phyloP scores from a whole-genome alignment of 23 tunicate species.

The Corella eumyota region DNA sequence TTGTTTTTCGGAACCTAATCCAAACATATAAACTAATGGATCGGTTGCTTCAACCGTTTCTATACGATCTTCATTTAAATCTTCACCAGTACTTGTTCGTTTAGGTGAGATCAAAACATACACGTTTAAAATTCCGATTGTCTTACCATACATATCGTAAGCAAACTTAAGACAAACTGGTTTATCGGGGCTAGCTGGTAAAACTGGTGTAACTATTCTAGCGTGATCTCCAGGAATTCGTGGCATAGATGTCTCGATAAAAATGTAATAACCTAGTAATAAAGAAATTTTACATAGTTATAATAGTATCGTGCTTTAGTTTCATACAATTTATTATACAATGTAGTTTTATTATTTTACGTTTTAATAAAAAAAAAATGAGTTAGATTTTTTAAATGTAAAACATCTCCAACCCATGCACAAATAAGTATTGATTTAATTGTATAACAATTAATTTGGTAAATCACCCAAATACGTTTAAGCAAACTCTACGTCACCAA shows the following conservation, averaged over 20 bases:
- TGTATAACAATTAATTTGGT: too few relatives aligned
- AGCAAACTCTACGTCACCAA: too few relatives aligned
- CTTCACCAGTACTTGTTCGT: not conserved
- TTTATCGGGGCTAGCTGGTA: slow-evolving; percentile 15
- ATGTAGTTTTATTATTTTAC: too few relatives aligned
- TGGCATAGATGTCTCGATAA: slow-evolving; percentile 73
- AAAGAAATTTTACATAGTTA: not conserved
- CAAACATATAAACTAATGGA: slow-evolving; percentile 15
- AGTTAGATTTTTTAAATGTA: too few relatives aligned
- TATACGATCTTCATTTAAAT: slow-evolving; percentile 4
- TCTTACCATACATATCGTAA: slow-evolving; percentile 62
- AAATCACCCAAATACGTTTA: too few relatives aligned
- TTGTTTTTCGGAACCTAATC: slow-evolving; percentile 10
- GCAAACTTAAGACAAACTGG: slow-evolving; percentile 59
- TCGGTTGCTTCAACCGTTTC: slow-evolving; percentile 13
- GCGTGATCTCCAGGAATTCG: slow-evolving; percentile 53
- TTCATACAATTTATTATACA: too few relatives aligned
- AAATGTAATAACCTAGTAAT: slow-evolving; percentile 51
- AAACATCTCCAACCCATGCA: too few relatives aligned
- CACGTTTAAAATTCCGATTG: slow-evolving; percentile 59
- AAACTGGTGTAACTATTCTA: slow-evolving; percentile 34
- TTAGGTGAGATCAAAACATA: slow-evolving; percentile 14
- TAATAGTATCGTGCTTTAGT: too few relatives aligned
- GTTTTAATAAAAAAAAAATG: too few relatives aligned
- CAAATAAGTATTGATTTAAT: too few relatives aligned